These are phyloP conservation scores for Picus viridis DNA, from an alignment of 2,797 vertebrate species.

Conservation along the genomic window DNA sequence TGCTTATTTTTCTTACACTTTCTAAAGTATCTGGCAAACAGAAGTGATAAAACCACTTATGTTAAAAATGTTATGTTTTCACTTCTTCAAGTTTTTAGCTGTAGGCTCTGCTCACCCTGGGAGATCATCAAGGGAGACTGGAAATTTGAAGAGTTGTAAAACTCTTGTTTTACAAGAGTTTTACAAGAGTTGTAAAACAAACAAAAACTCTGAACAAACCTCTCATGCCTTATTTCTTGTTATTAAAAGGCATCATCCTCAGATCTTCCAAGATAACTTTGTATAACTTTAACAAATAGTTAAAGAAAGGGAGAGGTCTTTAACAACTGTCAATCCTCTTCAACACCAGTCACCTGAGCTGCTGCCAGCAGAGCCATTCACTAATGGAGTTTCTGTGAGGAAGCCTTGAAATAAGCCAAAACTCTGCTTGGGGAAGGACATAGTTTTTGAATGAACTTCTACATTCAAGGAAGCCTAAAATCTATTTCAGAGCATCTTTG, in stretches of 20 bases:
- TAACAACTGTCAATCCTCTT: background rate
- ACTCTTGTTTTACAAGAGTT: too few species aligned
- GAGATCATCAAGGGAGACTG: background rate
- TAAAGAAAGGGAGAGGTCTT: background rate
- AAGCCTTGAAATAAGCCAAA: background rate
- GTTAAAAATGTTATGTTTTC: conserved; percentile 6
- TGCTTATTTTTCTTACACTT: conserved; percentile 52
- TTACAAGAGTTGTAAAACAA: too few species aligned
- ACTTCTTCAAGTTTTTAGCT: conserved; percentile 3
- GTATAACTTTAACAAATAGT: background rate
- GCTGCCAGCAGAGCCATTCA: background rate
- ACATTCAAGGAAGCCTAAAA: background rate
- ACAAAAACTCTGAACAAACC: background rate
- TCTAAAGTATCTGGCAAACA: conserved; percentile 55
- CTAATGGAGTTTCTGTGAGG: background rate
- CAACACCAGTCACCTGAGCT: background rate
- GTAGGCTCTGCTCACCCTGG: background rate
- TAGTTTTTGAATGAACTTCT: background rate
- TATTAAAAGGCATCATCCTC: background rate
- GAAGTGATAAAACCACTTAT: conserved; percentile 41
- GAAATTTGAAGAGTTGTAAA: background rate
- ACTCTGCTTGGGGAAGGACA: background rate
- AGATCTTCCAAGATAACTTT: background rate
- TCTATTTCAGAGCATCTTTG: background rate
- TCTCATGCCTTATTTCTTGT: background rate